phyloP scores from a whole-genome alignment of 2,888 invertebrate species.

The Syrista parreyssii region DNA sequence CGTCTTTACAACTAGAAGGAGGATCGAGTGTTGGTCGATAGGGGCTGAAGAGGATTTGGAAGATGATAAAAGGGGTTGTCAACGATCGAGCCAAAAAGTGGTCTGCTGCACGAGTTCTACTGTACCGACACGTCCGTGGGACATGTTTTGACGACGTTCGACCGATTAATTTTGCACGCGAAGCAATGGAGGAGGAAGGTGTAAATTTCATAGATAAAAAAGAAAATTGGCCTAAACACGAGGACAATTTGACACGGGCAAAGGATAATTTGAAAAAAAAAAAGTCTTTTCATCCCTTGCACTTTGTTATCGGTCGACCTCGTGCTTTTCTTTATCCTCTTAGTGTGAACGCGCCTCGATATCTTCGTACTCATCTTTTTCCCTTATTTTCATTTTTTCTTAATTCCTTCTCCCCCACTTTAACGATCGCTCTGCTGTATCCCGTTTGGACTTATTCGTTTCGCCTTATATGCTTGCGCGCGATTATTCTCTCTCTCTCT shows the following conservation, averaged over 20 bases:
- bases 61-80: constrained; percentile 25
- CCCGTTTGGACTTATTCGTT: background rate
- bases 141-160: background rate
- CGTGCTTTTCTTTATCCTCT: constrained; percentile 16
- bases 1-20: constrained; percentile 33
- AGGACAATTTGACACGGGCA: no score
- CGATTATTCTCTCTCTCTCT: background rate
- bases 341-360: background rate
- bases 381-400: constrained; percentile 16
- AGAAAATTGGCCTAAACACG: no score
- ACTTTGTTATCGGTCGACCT: constrained; percentile 47
- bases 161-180: background rate
- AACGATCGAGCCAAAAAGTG: constrained; percentile 24
- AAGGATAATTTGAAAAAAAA: constrained; percentile 58
- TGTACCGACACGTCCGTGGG: background rate
- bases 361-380: background rate
- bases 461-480: background rate
- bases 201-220: background rate
- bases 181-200: background rate
- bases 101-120: background rate
- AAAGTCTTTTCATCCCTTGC: constrained; percentile 31
- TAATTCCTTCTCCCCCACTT: constrained; percentile 16
- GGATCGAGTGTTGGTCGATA: constrained; percentile 13
- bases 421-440: background rate
- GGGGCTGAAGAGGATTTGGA: constrained; percentile 15